Evolutionary conservation across 2,113 vertebrate species (phyloP), one percentile per base, ranked within the genome.

Genomic region (Clarias magur): DNA sequence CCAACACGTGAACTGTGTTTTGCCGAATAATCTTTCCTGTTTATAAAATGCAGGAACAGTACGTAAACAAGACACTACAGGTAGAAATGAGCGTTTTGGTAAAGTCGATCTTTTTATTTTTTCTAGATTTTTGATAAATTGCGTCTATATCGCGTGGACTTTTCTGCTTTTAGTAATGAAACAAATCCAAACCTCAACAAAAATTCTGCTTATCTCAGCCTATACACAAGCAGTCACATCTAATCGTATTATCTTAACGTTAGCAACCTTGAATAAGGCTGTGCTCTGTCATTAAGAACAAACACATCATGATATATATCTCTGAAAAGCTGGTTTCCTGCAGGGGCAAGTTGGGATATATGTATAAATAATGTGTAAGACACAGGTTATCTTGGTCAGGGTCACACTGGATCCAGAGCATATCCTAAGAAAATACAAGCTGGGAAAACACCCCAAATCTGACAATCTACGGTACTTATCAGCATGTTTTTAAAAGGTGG

Each of bases 181-280:
- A 62, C 79, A 62, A 81, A 62, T 19, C 4, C 59, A 62, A 62
- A 42, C 30, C 17, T 38, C 30, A 42, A 59, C 4, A 38, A 42
- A 81, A 81, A 81, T 62, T 38, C 34, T 38, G 57, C 79, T 80
- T 59, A 21, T 62, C 34, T 62, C 57, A 62, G 57, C 59, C 0
- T 4, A 21, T 27, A 60, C 1, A 2, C 57, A 12, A 60, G 27
- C 56, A 80, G 30, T 59, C 57, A 13, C 1, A 60, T 23, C 57
- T 60, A 80, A 59, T 80, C 30, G 1, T 30, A 27, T 79, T 57
- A 76, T 60, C 10, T 80, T 7, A 60, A 38, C 62, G 17, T 62
- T 81, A 81, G 57, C 30, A 81, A 42, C 79, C 57, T 81, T 62
- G 19, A 62, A 81, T 19, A 81, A 25, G 79, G 17, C 79, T 80